A percentile compares a stretch with the other conserved stretches of the same genome.
Evolutionary conservation across 2,888 invertebrate genomes (phyloP).

Genomic region (Limnephilus rhombicus): DNA sequence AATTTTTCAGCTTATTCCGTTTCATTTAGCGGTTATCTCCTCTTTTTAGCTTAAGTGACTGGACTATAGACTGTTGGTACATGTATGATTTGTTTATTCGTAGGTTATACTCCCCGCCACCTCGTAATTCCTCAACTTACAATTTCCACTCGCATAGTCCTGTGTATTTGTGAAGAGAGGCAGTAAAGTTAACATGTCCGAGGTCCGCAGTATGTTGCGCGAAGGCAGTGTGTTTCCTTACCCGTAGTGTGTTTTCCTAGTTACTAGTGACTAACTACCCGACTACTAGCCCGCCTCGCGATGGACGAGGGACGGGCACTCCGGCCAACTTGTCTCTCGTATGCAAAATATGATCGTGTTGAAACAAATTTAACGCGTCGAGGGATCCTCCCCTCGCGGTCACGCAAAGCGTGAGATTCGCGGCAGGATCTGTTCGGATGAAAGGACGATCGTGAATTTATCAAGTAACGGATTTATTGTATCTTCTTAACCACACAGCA

Average conservation of each 20-base stretch:
- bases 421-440: conserved; percentile 40
- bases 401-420: not conserved
- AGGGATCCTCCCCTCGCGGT: not conserved
- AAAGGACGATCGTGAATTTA: conserved; percentile 31
- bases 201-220: not conserved
- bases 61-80: conserved; percentile 3
- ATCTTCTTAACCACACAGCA: not conserved
- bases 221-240: not conserved
- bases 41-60: too few relatives aligned
- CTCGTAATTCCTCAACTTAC: conserved; percentile 26
- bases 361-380: conserved; percentile 42
- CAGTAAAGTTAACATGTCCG: conserved; percentile 40
- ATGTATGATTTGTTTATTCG: not conserved
- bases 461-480: not conserved
- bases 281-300: not conserved
- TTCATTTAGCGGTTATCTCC: too few relatives aligned
- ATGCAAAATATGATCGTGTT: conserved; percentile 55
- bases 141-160: conserved; percentile 14
- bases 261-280: not conserved
- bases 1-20: too few relatives aligned
- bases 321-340: conserved; percentile 43
- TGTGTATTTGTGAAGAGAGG: not conserved
- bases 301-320: conserved; percentile 34
- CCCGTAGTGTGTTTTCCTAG: not conserved
- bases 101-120: not conserved